Conservation (phyloP, 2,888 invertebrate genomes). For the Imbricaverruca yamaguchii region DNA sequence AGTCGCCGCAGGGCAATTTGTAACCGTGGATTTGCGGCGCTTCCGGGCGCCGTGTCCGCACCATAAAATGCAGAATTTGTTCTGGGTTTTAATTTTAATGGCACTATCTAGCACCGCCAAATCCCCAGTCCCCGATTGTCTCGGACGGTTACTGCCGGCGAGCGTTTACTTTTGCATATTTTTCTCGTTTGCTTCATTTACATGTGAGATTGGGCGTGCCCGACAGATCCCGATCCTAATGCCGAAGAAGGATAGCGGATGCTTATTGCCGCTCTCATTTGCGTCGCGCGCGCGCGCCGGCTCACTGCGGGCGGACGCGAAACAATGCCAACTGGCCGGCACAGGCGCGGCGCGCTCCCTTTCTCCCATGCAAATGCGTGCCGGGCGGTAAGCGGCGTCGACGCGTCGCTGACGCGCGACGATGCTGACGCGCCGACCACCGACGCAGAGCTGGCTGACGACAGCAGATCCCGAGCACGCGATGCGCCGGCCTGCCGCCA, state of each 20-base stretch:
- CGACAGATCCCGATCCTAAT: not conserved
- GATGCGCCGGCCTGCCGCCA: too few relatives aligned
- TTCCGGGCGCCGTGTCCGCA: not conserved
- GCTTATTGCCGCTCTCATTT: not conserved
- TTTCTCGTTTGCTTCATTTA: slow-evolving; percentile 19
- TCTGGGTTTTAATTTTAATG: slow-evolving; percentile 21
- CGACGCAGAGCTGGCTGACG: too few relatives aligned
- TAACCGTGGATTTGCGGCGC: not conserved
- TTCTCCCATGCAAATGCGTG: not conserved
- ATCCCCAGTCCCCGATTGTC: not conserved
- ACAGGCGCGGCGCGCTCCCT: not conserved
- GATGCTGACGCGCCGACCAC: too few relatives aligned
- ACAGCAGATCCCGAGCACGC: too few relatives aligned
- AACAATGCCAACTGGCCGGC: not conserved
- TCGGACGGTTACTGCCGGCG: not conserved
- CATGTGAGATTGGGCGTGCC: slow-evolving; percentile 11
- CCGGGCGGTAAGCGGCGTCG: not conserved
- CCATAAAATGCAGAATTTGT: slow-evolving; percentile 20
- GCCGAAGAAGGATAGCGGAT: not conserved
- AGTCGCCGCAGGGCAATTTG: slow-evolving; percentile 12
- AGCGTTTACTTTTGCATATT: slow-evolving; percentile 20
- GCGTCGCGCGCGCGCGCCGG: too few relatives aligned
- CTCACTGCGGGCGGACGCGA: too few relatives aligned
- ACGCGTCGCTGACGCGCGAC: too few relatives aligned
- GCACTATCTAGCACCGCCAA: slow-evolving; percentile 13